Conservation (phyloP, 2,888 invertebrate species). For the Caenorhabditis sulstoni region DNA sequence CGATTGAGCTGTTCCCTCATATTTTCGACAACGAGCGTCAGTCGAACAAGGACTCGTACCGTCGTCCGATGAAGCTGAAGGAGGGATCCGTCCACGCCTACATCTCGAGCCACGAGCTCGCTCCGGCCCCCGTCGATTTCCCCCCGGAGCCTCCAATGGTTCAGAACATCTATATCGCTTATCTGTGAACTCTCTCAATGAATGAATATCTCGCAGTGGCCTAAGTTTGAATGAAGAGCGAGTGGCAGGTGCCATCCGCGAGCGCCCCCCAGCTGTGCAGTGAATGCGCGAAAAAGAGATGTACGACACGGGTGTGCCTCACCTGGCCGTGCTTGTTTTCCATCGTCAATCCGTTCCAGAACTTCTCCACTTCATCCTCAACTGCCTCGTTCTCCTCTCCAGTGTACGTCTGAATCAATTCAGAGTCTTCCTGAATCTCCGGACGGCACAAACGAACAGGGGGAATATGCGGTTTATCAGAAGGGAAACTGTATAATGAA, state of each 20-base stretch:
- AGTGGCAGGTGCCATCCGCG: neutral
- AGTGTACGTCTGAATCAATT: slow-evolving; percentile 19
- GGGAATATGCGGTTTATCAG: slow-evolving; percentile 20
- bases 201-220: neutral
- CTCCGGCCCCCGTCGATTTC: neutral
- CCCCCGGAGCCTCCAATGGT: neutral
- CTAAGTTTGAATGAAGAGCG: neutral
- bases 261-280: slow-evolving; percentile 1
- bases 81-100: slow-evolving; percentile 27
- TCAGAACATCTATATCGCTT: slow-evolving; percentile 9
- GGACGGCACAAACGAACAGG: slow-evolving; percentile 8
- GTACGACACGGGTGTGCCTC: neutral
- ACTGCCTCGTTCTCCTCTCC: slow-evolving; percentile 25
- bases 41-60: slow-evolving; percentile 17
- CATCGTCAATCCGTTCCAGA: slow-evolving; percentile 49
- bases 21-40: slow-evolving; percentile 7
- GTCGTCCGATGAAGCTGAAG: slow-evolving; percentile 17
- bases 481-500: neutral
- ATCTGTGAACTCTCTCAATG: slow-evolving; percentile 4
- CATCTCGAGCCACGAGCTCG: slow-evolving; percentile 24
- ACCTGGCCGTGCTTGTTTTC: slow-evolving; percentile 49
- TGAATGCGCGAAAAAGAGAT: slow-evolving; percentile 2
- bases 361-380: slow-evolving; percentile 36
- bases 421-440: neutral
- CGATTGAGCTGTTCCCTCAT: slow-evolving; percentile 20